A percentile compares a stretch with the other conserved stretches of the same genome.
These are phyloP conservation scores for Apocheima hispidaria DNA, from an alignment of 2,888 invertebrate genomes.

Conservation along the genomic window DNA sequence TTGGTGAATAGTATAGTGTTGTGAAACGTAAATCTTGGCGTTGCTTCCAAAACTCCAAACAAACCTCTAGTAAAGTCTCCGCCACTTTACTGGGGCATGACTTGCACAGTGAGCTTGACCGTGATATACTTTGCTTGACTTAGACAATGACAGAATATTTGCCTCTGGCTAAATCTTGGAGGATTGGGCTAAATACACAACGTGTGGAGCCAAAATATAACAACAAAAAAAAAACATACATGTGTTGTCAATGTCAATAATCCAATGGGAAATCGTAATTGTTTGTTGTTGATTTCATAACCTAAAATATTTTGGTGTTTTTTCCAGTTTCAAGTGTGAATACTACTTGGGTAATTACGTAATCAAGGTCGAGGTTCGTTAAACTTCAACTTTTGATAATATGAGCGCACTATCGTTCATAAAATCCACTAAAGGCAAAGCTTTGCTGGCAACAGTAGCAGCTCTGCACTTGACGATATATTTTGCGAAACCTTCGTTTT, in stretches of 20 bases:
- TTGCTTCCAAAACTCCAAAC: too few relatives aligned
- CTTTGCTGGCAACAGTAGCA: slow-evolving; percentile 73
- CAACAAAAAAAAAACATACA: too few relatives aligned
- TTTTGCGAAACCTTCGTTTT: slow-evolving; percentile 77
- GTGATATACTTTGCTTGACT: too few relatives aligned
- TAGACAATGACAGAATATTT: too few relatives aligned
- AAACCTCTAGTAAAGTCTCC: too few relatives aligned
- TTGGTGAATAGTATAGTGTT: too few relatives aligned
- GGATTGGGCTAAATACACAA: too few relatives aligned
- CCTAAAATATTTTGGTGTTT: neutral
- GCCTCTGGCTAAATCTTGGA: too few relatives aligned
- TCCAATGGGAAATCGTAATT: neutral
- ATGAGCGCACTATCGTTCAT: slow-evolving; percentile 74
- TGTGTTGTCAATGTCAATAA: neutral
- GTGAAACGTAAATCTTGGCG: too few relatives aligned
- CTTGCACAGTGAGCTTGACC: too few relatives aligned
- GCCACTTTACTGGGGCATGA: too few relatives aligned
- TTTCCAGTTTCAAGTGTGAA: slow-evolving; percentile 8
- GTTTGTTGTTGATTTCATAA: neutral
- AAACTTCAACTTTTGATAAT: slow-evolving; percentile 47
- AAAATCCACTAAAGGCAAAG: slow-evolving; percentile 75
- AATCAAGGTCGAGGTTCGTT: slow-evolving; percentile 33
- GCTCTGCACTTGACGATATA: slow-evolving; percentile 74
- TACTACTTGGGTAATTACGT: slow-evolving; percentile 38
- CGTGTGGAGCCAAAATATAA: too few relatives aligned